Conservation (phyloP, 2,797 vertebrate genomes). For the Spheniscus humboldti region DNA sequence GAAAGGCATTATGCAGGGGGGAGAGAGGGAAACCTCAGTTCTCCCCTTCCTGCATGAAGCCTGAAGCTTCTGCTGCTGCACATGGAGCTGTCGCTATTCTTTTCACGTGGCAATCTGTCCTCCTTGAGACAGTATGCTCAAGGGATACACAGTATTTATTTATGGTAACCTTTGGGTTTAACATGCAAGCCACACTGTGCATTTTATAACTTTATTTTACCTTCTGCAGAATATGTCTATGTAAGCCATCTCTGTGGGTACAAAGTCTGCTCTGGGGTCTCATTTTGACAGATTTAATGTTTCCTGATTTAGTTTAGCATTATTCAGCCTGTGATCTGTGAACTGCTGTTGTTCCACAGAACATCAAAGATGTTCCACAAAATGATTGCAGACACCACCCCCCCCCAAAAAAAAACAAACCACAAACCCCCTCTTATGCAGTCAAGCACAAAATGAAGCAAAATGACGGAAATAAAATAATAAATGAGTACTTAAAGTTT, state of each 20-base stretch:
- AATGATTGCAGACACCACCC: background rate
- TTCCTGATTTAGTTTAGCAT: background rate
- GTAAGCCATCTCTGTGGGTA: background rate
- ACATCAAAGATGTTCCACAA: background rate
- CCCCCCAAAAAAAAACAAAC: accelerated
- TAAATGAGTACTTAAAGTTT: background rate
- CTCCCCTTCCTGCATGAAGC: background rate
- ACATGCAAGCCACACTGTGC: background rate
- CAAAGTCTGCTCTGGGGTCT: background rate
- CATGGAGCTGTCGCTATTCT: background rate
- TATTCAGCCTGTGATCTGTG: background rate
- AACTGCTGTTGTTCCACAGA: background rate
- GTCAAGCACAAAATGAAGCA: background rate
- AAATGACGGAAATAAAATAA: background rate
- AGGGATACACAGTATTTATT: background rate
- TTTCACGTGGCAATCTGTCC: background rate
- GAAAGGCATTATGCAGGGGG: accelerated
- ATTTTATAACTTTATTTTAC: background rate
- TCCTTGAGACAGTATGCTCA: background rate
- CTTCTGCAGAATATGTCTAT: background rate
- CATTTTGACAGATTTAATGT: background rate
- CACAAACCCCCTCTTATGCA: background rate
- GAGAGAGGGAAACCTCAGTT: background rate
- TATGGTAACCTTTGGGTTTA: background rate
- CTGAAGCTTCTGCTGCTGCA: background rate